These are phyloP conservation scores for Papilio elwesi DNA, from an alignment of 2,888 invertebrate genomes.

Conservation along the genomic window DNA sequence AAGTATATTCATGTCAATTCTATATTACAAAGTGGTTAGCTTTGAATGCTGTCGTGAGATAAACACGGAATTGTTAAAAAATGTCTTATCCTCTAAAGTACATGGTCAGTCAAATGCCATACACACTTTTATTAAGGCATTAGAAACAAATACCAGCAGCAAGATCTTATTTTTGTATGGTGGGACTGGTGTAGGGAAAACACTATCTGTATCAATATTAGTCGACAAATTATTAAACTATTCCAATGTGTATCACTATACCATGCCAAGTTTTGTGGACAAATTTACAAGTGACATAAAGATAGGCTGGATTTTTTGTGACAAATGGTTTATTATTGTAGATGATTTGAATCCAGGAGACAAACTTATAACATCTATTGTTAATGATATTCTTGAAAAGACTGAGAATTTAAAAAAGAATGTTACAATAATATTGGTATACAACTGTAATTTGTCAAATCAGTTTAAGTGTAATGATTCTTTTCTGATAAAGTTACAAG, in stretches of 20 bases:
- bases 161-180: conserved; percentile 73
- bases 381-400: conserved; percentile 61
- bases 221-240: conserved; percentile 58
- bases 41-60: conserved; percentile 62
- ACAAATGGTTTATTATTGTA: conserved; percentile 64
- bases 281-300: conserved; percentile 64
- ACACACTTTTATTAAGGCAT: conserved; percentile 55
- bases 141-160: conserved; percentile 53
- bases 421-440: conserved; percentile 69
- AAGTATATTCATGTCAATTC: conserved; percentile 50
- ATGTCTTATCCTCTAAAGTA: conserved; percentile 56
- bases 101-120: conserved; percentile 68
- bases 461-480: conserved; percentile 59
- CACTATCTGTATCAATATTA: conserved; percentile 65
- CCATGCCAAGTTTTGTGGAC: conserved; percentile 69
- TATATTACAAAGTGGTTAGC: conserved; percentile 54
- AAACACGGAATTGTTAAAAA: conserved; percentile 51
- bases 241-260: conserved; percentile 74
- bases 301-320: conserved; percentile 67
- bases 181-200: conserved; percentile 78
- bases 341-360: conserved; percentile 67
- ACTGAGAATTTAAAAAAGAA: conserved; percentile 61
- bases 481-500: conserved; percentile 54
- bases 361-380: conserved; percentile 52
- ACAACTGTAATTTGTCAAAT: conserved; percentile 62